Conservation (phyloP, 2,797 vertebrate species). For the Lophotriccus pileatus region DNA sequence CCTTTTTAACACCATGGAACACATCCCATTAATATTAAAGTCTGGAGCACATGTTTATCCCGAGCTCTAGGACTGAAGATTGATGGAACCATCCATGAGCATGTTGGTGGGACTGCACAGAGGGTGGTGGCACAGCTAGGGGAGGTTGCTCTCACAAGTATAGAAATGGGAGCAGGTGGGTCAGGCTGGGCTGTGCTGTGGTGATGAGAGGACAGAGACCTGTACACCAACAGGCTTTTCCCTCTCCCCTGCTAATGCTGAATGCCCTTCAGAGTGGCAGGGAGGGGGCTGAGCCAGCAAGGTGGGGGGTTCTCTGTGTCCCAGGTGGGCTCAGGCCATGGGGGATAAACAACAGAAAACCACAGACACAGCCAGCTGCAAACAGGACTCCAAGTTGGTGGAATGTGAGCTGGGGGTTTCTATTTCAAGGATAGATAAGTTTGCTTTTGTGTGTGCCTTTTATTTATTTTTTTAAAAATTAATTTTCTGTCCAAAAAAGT, state of each 20-base stretch:
- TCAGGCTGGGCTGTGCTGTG: not conserved
- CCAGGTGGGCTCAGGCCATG: rapidly evolving
- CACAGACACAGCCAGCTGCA: not conserved
- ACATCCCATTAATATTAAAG: rapidly evolving
- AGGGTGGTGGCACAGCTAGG: not conserved
- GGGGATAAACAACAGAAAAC: not conserved
- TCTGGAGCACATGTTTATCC: not conserved
- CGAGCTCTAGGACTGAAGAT: rapidly evolving
- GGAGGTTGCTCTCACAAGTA: not conserved
- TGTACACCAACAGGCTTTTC: rapidly evolving
- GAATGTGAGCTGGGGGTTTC: not conserved
- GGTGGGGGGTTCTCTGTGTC: not conserved
- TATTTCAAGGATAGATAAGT: not conserved
- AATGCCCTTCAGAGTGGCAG: not conserved
- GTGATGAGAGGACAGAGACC: not conserved
- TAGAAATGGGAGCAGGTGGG: not conserved
- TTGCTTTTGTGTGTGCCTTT: not conserved
- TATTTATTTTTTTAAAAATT: not conserved
- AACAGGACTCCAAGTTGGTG: rapidly evolving
- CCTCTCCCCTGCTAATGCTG: rapidly evolving
- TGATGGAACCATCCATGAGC: not conserved
- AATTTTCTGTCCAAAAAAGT: not conserved
- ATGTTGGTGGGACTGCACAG: rapidly evolving
- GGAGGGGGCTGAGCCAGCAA: not conserved
- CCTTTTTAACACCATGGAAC: not conserved